Base-by-base conservation (phyloP, 2,113 vertebrate genomes). In the Chelonoidis abingdonii region DNA sequence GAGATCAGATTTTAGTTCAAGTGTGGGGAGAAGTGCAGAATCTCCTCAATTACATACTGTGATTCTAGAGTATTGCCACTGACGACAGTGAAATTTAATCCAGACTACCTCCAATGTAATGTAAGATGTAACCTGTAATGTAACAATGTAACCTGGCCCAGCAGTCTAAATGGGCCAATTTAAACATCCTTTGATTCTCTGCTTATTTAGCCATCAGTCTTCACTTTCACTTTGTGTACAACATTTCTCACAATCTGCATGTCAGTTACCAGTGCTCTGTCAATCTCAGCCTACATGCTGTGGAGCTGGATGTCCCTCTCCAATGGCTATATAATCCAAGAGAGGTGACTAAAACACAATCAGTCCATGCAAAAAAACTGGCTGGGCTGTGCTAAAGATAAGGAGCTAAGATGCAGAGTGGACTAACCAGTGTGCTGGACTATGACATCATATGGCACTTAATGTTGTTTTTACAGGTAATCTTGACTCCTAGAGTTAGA, bases 41-140 rank as follows among this genome's bases (percentile, higher is more conserved):
- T 76, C 2, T 72, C 27, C 29, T 38, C 47, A 62, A 19, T 52
- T 3, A 0, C n/a, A 21, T 49, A 29, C 10, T 56, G 54, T 86
- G 56, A 81, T 72, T 3, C 21, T 1, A 0, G 13, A 3, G 9
- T 85, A 47, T 56, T 0, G 0, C 16, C 1, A 0, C 29, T 14
- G 24, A 53, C 41, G 22, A 8, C 13, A 10, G 38, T 6, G 14
- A 81, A 92, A 69, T 94, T 91, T 8, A 72, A 80, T 24, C 54
- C 0, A 0, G 82, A 72, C 44, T 24, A 83, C 62, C 0, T 14
- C 44, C 35, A 89, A 3, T 1, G 8, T 38, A 22, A 13, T 8
- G 21, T 17, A 35, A 69, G 4, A 49, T 49, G 10, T 49, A 49
- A 49, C 47, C 47, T 49, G 47, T 49, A 49, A 47, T 10, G 47